Base-by-base conservation (phyloP, 2,797 vertebrate genomes). In the Champsocephalus esox region DNA sequence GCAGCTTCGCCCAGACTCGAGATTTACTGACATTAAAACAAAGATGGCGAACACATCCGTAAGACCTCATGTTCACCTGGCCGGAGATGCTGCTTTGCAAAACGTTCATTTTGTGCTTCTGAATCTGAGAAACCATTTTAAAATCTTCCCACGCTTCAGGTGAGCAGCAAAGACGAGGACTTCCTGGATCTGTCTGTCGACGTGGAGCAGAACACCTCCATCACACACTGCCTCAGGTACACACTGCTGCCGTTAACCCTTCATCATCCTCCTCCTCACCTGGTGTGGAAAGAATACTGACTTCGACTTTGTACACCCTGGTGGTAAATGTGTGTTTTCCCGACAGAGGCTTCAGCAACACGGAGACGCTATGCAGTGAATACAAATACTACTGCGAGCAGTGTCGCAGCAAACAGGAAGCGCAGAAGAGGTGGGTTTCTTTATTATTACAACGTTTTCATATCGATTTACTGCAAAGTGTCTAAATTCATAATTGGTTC, bases 301-400 rank as follows among this genome's bases (percentile, higher is more conserved):
- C 6, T 8, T 28, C 1, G 28, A 28, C 28, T 28, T 28, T 28
- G 1, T 28, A 28, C 28, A 28, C 7, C 8, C 34, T 38, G 21
- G 48, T 38, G 12, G 13, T 69, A 28, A 52, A 13, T 46, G 65
- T 54, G 43, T 61, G 19, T 71, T 28, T 28, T 28, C 0, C 21
- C 12, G 65, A 74, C 93, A 97, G 97, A 87, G 63, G 63, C 92
- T 99, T 99, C 96, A 99, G 98, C 86, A 99, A 99, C 95, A 99
- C 98, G 74, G 98, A 99, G 95, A 99, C 98, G 0, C 88, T 99
- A 92, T 99, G 98, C 79, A 99, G 98, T 81, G 98, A 99, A 89
- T 97, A 99, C 91, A 99, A 99, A 88, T 99, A 99, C 93, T 99
- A 99, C 94, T 99, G 98, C 94, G 98, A 99, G 92, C 96, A 93